A percentile compares a stretch with the other conserved stretches of the same genome.
Evolutionary conservation across 2,113 vertebrate genomes (phyloP).

Genomic region (Motacilla alba): DNA sequence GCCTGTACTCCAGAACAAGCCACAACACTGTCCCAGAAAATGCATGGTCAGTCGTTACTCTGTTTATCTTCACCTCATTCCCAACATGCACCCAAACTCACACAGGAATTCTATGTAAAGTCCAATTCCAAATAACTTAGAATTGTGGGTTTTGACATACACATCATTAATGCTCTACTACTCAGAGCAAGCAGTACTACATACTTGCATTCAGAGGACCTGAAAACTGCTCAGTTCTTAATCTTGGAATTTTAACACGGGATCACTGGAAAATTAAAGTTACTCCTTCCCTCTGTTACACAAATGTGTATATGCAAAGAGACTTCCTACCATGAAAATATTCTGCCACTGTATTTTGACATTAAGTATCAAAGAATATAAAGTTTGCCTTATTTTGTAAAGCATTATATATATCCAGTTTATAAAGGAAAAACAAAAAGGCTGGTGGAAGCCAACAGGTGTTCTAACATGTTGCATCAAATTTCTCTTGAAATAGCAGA

Average conservation of each 20-base stretch:
- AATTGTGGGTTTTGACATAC: neutral
- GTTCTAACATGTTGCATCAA: neutral
- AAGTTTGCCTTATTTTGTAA: neutral
- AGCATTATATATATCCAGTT: neutral
- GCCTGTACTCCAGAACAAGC: neutral
- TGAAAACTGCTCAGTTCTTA: neutral
- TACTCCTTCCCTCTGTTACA: neutral
- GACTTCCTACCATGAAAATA: neutral
- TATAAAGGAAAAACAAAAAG: neutral
- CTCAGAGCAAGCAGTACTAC: neutral
- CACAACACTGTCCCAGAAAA: neutral
- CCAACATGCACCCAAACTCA: neutral
- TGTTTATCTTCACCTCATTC: neutral
- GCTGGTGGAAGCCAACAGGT: rapidly evolving
- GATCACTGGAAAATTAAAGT: neutral
- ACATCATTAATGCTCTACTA: neutral
- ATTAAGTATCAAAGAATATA: neutral
- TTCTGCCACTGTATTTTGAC: neutral
- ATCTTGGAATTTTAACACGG: neutral
- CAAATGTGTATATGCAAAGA: neutral
- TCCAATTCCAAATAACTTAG: neutral
- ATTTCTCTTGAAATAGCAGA: neutral
- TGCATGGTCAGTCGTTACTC: neutral
- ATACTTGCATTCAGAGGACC: neutral
- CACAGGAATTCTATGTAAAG: neutral